A percentile compares a stretch with the other conserved stretches of the same genome.
phyloP scores from a whole-genome alignment of 2,888 invertebrate genomes.

The Saturnia pavonia region DNA sequence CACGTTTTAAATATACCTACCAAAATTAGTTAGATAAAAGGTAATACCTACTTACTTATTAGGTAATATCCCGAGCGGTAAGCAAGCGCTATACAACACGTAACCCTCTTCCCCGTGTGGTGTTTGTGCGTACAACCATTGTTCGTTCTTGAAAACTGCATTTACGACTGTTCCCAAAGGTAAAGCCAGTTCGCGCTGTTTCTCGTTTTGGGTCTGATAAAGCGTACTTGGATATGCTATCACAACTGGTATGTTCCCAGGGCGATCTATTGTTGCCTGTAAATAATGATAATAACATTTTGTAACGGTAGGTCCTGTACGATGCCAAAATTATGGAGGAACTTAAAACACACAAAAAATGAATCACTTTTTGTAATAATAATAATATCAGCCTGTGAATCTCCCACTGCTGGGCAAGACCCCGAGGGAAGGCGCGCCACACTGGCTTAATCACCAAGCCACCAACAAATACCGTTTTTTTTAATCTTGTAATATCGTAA shows the following conservation, averaged over 20 bases:
- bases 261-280: conserved; percentile 89
- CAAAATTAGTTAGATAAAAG: background rate
- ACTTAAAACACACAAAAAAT: too few relatives aligned
- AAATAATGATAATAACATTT: conserved; percentile 33
- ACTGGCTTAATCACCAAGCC: too few relatives aligned
- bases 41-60: conserved; percentile 51
- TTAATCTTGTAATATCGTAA: too few relatives aligned
- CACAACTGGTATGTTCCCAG: conserved; percentile 93
- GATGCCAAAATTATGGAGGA: background rate
- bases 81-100: conserved; percentile 88
- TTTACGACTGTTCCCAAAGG: conserved; percentile 93
- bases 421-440: too few relatives aligned
- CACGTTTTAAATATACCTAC: conserved; percentile 16
- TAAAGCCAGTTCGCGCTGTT: conserved; percentile 85
- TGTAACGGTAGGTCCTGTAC: too few relatives aligned
- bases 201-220: conserved; percentile 88
- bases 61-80: conserved; percentile 89
- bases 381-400: too few relatives aligned
- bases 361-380: too few relatives aligned
- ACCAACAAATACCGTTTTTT: too few relatives aligned
- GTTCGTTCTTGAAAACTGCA: conserved; percentile 92
- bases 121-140: conserved; percentile 93
- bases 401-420: too few relatives aligned
- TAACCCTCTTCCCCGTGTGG: conserved; percentile 93
- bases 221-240: conserved; percentile 87